Base-by-base conservation (phyloP, 2,113 vertebrate species). In the Nannobrachium achirus region DNA sequence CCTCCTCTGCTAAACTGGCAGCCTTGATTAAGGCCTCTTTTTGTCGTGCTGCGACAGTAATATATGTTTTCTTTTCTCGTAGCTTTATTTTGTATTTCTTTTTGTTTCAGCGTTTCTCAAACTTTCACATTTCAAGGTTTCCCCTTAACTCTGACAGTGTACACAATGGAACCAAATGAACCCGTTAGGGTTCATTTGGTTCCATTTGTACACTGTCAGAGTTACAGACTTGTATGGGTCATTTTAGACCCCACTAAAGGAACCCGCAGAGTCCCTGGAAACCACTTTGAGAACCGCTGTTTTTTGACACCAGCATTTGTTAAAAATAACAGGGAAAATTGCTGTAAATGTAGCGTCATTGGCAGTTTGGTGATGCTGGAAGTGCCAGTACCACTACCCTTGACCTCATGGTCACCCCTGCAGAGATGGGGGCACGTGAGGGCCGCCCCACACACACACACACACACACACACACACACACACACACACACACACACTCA, bases 1-100 rank as follows among this genome's bases (percentile, higher is more conserved):
- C 56, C 75, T 39, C 68, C 56, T 82, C 71, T 6, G 4, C 76
- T 75, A 87, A 87, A 89, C 87, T 82, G 85, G 51, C 52, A 57
- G 57, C 79, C 68, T 79, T 81, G 78, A 63, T 45, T 76, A 56
- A 33, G 59, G 56, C 25, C 25, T 74, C 75, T 73, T 77, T 79
- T 10, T 63, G n/a, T 39, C 48, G 45, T 45, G 33, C 53, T 39
- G n/a, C 66, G 9, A 18, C 49, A 44, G 59, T 10, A 20, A 16
- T 50, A 9, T 63, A 44, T 41, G 10, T 44, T 20, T 45, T 59
- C 44, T 78, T 81, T 74, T 76, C 63, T 79, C 80, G 74, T 63
- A 8, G 40, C 63, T 53, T 68, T 38, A 18, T 78, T 86, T 81
- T 39, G n/a, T n/a, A n/a, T n/a, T 71, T 76, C 25, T 20, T 58